phyloP scores from a whole-genome alignment of 2,888 invertebrate species.

The Ferrisia virgata region DNA sequence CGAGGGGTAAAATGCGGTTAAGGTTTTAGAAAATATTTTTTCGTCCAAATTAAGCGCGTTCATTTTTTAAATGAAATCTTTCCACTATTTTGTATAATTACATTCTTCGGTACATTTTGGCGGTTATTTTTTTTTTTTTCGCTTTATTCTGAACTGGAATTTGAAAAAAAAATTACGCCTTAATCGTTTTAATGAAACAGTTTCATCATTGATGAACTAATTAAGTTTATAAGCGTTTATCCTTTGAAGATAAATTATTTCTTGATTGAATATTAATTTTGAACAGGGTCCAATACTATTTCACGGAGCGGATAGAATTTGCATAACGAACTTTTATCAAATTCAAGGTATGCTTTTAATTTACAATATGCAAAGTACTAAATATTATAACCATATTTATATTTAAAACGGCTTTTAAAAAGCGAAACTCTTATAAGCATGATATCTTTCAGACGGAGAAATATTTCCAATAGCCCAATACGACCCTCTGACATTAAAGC shows the following conservation, averaged over 20 bases:
- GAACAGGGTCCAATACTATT: constrained; percentile 85
- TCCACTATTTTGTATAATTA: constrained; percentile 4
- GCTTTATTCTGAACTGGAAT: neutral
- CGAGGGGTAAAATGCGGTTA: neutral
- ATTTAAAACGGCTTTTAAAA: neutral
- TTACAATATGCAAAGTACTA: neutral
- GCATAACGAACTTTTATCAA: constrained; percentile 82
- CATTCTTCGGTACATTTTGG: neutral
- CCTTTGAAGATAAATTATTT: constrained; percentile 3
- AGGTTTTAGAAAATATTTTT: constrained; percentile 7
- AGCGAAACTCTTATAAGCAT: neutral
- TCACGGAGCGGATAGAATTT: constrained; percentile 81
- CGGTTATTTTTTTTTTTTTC: constrained; percentile 3
- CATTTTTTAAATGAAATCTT: constrained; percentile 17
- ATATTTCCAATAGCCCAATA: constrained; percentile 8
- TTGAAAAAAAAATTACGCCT: neutral
- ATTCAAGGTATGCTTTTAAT: constrained; percentile 66
- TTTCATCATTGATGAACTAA: constrained; percentile 12
- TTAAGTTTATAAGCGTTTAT: constrained; percentile 11
- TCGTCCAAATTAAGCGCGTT: constrained; percentile 1
- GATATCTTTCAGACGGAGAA: constrained; percentile 14
- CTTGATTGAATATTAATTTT: constrained; percentile 49
- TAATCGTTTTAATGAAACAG: neutral
- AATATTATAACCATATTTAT: neutral
- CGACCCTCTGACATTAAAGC: neutral